Evolutionary conservation across 2,113 vertebrate species (phyloP), one percentile per base, ranked within the genome.

Genomic region (Pitta sordida): DNA sequence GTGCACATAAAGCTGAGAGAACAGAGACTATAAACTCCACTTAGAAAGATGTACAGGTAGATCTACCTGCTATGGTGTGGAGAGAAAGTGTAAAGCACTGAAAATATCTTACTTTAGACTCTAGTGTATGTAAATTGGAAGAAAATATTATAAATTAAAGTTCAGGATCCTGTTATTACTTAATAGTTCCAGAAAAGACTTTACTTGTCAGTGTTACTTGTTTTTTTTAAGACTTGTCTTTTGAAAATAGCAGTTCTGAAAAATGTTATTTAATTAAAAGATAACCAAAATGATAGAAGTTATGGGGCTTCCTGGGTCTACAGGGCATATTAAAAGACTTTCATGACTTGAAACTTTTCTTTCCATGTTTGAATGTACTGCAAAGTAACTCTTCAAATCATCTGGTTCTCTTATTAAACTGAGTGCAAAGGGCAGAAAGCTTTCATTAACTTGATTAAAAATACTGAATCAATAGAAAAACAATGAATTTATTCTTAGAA

Each of bases 401-500:
- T 70, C 51, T 51, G 74, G 10, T 63, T 96, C 22, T 4, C 22
- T 51, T 85, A 87, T 94, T 94, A 94, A 94, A 77, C 34, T 52
- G 78, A 92, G 67, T 94, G 67, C 48, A 52, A 80, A 90, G 82
- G 82, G 74, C 75, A 94, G 67, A 87, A 95, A 88, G 86, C 67
- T 90, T 91, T 8, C 84, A 92, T 95, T 95, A 86, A 92, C 89
- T 80, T 94, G 82, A 94, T 88, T 96, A 93, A 91, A 95, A 83
- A 74, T 51, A 78, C 11, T 29, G 39, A 77, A 46, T 70, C 78
- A 75, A 88, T 55, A 85, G 55, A 53, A 85, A 91, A 95, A 92
- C 51, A 11, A 92, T 7, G 0, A 84, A 87, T 85, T 24, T 76
- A 65, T 30, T 65, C 13, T 37, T 70, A 22, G 13, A 55, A 63